Base-by-base conservation (phyloP, 2,113 vertebrate genomes). In the Dicrurus megarhynchus region DNA sequence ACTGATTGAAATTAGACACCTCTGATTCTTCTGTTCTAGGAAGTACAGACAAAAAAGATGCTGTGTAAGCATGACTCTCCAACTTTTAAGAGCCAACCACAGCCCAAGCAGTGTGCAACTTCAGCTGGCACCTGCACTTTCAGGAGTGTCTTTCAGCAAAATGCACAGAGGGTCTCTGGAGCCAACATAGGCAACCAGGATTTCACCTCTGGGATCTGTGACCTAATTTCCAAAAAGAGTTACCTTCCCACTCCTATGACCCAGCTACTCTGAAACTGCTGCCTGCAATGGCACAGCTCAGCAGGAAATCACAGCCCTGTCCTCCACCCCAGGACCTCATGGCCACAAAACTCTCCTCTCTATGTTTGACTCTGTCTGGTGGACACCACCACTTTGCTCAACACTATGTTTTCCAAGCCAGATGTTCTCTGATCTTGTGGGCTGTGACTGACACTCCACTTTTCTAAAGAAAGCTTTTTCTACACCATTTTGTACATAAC, bases 311-410 rank as follows among this genome's bases (percentile, higher is more conserved):
- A 1, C 46, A 70, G n/a, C 23, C 42, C 32, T 63, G 68, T 9
- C 35, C 57, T 49, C 74, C 77, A 70, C 19, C 37, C 55, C 42
- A 44, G n/a, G 39, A 30, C 41, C 84, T 49, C 64, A 2, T 1
- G 21, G 61, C 49, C 57, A 68, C 83, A 56, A 28, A 69, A 6
- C 42, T 61, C 52, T 37, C 8, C 24, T 17, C 77, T 27, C 16
- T 3, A 30, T 24, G 28, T 52, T 16, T 61, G 67, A 49, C 52
- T 84, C 55, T 1, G 1, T 61, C 71, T 41, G 44, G 49, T 1
- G 35, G 41, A 14, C 0, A 0, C 16, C 4, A 11, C 4, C 4
- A 2, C 55, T 49, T 28, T 4, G 16, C 15, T 8, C 57, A 47
- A 2, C 1, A 2, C 23, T 2, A 7, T 33, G 33, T 28, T 28